phyloP scores from a whole-genome alignment of 1,140 invertebrate genomes.

The Venturia canescens region DNA sequence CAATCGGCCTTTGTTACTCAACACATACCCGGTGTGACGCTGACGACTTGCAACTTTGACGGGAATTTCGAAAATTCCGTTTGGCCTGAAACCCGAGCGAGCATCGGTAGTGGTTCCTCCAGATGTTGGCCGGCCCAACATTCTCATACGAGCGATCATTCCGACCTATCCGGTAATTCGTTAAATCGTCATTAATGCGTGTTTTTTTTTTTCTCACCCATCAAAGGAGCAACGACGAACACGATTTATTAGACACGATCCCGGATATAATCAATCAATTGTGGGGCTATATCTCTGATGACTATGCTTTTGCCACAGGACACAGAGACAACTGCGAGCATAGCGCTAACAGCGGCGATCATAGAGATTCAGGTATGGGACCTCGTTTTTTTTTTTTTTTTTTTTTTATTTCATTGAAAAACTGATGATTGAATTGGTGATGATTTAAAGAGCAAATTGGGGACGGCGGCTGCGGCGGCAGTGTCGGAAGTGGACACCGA shows the following conservation, averaged over 20 bases:
- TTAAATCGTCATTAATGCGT: neutral
- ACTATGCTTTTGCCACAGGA: too few relatives aligned
- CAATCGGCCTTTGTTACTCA: slow-evolving; percentile 69
- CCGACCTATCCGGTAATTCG: slow-evolving; percentile 68
- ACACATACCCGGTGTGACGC: slow-evolving; percentile 74
- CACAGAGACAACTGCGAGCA: too few relatives aligned
- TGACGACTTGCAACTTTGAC: slow-evolving; percentile 74
- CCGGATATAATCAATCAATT: too few relatives aligned
- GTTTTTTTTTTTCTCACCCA: too few relatives aligned
- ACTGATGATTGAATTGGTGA: slow-evolving; percentile 28
- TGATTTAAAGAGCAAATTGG: slow-evolving; percentile 69
- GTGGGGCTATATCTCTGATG: too few relatives aligned
- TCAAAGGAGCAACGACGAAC: too few relatives aligned
- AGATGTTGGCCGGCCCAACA: slow-evolving; percentile 73
- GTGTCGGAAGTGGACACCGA: slow-evolving; percentile 62
- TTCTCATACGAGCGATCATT: slow-evolving; percentile 72
- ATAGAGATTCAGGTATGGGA: too few relatives aligned
- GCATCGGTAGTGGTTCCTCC: slow-evolving; percentile 63
- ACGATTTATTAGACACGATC: too few relatives aligned
- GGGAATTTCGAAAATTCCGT: slow-evolving; percentile 66
- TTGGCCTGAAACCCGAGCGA: slow-evolving; percentile 70
- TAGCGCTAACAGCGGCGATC: too few relatives aligned
- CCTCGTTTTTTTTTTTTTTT: neutral
- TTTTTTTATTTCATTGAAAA: slow-evolving; percentile 9
- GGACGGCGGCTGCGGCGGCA: too few relatives aligned